phyloP scores from a whole-genome alignment of 2,113 vertebrate genomes.

The Rousettus leschenaultii region DNA sequence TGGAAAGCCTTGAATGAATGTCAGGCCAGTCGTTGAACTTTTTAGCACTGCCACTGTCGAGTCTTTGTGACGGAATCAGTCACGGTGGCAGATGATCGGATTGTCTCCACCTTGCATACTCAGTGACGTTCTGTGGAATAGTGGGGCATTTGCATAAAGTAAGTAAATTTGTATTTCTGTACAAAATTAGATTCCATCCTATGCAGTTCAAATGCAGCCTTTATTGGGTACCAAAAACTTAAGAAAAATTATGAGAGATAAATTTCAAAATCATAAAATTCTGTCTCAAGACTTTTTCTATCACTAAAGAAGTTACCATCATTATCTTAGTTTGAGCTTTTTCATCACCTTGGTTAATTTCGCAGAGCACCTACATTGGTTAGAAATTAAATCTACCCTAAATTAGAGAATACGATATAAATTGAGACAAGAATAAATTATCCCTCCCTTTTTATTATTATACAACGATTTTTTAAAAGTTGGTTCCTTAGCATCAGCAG shows the following conservation, averaged over 20 bases:
- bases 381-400: background rate
- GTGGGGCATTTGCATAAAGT: background rate
- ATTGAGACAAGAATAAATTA: background rate
- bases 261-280: background rate
- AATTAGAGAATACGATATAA: background rate
- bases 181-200: background rate
- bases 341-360: background rate
- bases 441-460: background rate
- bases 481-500: background rate
- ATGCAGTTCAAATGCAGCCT: background rate
- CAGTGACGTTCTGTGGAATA: background rate
- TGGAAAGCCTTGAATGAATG: background rate
- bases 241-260: background rate
- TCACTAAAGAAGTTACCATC: background rate
- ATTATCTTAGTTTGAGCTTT: conserved; percentile 7
- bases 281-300: background rate
- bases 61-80: background rate
- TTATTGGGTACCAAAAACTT: background rate
- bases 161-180: background rate
- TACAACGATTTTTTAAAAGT: background rate
- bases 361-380: background rate
- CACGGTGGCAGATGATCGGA: too few species aligned
- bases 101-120: background rate
- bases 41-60: background rate
- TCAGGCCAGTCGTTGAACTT: background rate